Evolutionary conservation across 2,797 vertebrate genomes (phyloP).

Genomic region (Poliocrania exsul): DNA sequence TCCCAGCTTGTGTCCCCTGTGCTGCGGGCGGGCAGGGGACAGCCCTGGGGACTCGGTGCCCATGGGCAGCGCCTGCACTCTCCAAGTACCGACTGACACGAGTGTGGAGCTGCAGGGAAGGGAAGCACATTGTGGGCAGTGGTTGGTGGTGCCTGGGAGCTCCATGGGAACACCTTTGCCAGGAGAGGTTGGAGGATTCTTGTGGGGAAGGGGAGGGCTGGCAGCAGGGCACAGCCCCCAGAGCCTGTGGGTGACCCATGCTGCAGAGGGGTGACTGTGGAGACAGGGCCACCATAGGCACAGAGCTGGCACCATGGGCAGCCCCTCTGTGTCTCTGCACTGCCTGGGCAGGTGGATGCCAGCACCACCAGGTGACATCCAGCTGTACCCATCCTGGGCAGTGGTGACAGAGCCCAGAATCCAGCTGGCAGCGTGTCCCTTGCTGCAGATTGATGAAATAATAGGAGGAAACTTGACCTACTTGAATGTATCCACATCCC

Average conservation of each 20-base stretch:
- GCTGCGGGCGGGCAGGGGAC: fast-evolving
- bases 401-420: not conserved
- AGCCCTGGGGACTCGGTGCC: not conserved
- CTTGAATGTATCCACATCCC: not conserved
- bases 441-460: not conserved
- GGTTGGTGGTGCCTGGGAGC: not conserved
- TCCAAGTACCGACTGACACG: fast-evolving
- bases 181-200: not conserved
- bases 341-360: not conserved
- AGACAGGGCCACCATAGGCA: fast-evolving
- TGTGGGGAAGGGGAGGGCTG: not conserved
- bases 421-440: fast-evolving
- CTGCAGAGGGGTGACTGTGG: fast-evolving
- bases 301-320: not conserved
- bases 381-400: not conserved
- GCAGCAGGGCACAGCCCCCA: fast-evolving
- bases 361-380: fast-evolving
- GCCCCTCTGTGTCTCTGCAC: not conserved
- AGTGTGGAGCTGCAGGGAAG: not conserved
- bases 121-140: not conserved
- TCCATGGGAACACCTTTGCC: fast-evolving
- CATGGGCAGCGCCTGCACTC: not conserved
- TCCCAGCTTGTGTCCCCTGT: not conserved
- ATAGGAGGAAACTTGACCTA: not conserved
- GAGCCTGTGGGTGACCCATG: not conserved